Evolutionary conservation across 2,797 vertebrate genomes (phyloP).

Genomic region (Lutjanus argentimaculatus): DNA sequence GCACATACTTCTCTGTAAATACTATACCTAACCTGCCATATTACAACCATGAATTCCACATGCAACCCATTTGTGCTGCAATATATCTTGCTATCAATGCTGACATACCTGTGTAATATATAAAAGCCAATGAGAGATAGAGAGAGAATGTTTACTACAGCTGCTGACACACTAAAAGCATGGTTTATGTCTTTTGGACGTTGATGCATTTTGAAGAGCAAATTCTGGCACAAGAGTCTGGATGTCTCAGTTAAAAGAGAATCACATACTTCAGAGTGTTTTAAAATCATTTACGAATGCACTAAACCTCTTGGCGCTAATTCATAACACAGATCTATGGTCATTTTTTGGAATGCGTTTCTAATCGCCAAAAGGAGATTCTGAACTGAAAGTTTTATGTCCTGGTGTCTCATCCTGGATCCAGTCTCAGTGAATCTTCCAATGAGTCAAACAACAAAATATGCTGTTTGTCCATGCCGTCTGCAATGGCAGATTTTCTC

Average conservation of each 20-base stretch:
- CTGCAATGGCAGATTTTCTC: not conserved
- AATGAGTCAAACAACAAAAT: not conserved
- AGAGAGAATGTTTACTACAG: slow-evolving; percentile 35
- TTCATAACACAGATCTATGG: slow-evolving; percentile 31
- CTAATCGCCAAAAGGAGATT: slow-evolving; percentile 24
- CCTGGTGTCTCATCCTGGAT: not conserved
- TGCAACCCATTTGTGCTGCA: slow-evolving; percentile 47
- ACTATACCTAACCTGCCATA: slow-evolving; percentile 4
- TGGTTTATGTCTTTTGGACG: slow-evolving; percentile 48
- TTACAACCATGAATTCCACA: slow-evolving; percentile 30
- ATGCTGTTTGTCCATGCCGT: not conserved
- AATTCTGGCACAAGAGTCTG: slow-evolving; percentile 32
- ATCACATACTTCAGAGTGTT: slow-evolving; percentile 22
- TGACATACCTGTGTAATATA: slow-evolving; percentile 54
- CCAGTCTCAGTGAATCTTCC: not conserved
- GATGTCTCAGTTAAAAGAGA: slow-evolving; percentile 23
- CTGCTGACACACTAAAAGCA: slow-evolving; percentile 29
- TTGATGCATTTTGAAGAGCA: slow-evolving; percentile 19
- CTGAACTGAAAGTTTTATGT: slow-evolving; percentile 17
- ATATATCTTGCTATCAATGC: slow-evolving; percentile 38
- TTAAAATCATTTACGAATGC: slow-evolving; percentile 36
- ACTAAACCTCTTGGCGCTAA: slow-evolving; percentile 30
- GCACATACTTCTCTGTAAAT: not conserved
- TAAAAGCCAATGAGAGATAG: not conserved
- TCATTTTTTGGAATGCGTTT: slow-evolving; percentile 26